Evolutionary conservation across 2,113 vertebrate genomes (phyloP).

Genomic region (Lontra canadensis): DNA sequence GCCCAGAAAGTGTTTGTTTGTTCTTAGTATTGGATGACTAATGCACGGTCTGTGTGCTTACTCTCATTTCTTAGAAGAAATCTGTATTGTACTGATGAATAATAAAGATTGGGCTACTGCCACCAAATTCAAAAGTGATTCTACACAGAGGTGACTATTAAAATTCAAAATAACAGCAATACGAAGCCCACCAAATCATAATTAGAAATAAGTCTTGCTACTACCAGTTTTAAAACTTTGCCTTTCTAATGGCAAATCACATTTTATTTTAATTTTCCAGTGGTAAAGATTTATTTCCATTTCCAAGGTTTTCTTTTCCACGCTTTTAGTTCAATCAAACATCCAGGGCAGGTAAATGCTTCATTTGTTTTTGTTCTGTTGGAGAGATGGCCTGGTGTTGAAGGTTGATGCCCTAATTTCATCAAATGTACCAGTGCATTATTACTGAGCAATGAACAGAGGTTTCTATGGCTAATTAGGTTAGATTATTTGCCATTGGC

Average conservation of each 20-base stretch:
- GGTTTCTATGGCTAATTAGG: slow-evolving; percentile 46
- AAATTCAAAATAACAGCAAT: neutral
- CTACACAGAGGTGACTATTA: neutral
- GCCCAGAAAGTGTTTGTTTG: neutral
- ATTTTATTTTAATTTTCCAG: neutral
- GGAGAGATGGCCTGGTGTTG: neutral
- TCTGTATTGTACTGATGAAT: neutral
- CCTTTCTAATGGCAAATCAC: neutral
- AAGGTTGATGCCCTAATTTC: neutral
- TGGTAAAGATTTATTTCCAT: neutral
- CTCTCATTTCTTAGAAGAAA: slow-evolving; percentile 19
- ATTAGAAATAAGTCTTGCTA: neutral
- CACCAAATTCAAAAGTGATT: neutral
- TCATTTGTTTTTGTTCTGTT: slow-evolving; percentile 19
- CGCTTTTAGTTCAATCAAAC: slow-evolving; percentile 22
- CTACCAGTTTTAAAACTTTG: neutral
- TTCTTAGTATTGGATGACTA: neutral
- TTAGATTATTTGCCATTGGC: slow-evolving; percentile 49
- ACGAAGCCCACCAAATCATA: neutral
- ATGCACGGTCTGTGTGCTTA: neutral
- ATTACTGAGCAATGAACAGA: neutral
- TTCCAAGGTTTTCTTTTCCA: neutral
- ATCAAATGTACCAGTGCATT: slow-evolving; percentile 11
- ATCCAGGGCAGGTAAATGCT: neutral
- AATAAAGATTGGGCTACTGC: neutral